Base-by-base conservation (phyloP, 2,888 invertebrate species). In the Yponomeuta cagnagella region DNA sequence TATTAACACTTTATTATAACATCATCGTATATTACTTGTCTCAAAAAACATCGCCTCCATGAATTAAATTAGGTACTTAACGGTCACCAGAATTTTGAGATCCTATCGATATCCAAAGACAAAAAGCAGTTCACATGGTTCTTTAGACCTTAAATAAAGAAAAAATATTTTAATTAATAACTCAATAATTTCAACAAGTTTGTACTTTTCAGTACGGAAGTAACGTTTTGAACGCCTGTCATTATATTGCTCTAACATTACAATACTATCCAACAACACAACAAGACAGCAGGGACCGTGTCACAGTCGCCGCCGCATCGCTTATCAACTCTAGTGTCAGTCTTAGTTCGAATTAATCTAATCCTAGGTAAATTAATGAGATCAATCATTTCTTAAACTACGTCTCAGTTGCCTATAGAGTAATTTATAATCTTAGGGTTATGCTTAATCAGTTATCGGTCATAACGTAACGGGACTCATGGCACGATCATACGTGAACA, bases 1-100 rank as follows among this genome's bases (percentile, higher is more conserved):
- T 82, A 82, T 87, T 81, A 87, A 79, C 82, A 77, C 82, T 81
- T 81, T 81, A 84, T 86, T 83, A 86, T 71, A 82, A 84, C 80
- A 83, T 80, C 76, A 78, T 77, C 80, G 82, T 79, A 83, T 82
- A 84, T 48, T 6, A 43, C 76, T 81, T 78, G 71, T 73, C 74
- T 74, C 77, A 83, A 85, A 83, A 86, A 80, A 82, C 30, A 70
- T 70, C 64, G 52, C 70, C 68, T 73, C 72, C 76, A 79, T 77
- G 76, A 77, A 76, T 78, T 80, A 77, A 79, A 78, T 77, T 80
- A 80, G 81, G 79, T 33, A 58, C 15, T 64, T 48, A 63, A 33
- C 52, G 5, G 52, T 70, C 52, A 67, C 67, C 58, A 66, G 31
- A 66, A 66, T 64, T 69, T 69, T 69, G 72, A 72, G 73, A 71